Evolutionary conservation across 35 echinoderm and acorn worm genomes (phyloP).

Genomic region (Eucidaris tribuloides): DNA sequence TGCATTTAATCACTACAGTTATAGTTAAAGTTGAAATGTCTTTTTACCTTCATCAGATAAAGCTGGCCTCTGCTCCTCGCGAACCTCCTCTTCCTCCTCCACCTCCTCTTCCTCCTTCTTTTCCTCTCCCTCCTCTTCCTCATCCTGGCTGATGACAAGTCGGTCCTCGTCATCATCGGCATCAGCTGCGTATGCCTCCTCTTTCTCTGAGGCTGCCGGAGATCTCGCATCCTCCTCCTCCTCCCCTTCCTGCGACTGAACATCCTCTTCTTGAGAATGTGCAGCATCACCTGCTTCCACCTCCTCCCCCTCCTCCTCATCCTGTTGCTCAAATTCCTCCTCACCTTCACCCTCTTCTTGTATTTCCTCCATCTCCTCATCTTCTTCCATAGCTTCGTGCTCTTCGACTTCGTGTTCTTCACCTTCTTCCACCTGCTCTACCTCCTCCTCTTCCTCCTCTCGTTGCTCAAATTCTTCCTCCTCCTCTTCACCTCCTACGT

Average conservation of each 20-base stretch:
- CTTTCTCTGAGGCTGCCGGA: neutral
- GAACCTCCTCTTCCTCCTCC: neutral
- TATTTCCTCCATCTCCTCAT: no score
- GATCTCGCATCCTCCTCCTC: neutral
- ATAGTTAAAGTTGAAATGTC: no score
- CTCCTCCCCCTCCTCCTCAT: conserved; percentile 12
- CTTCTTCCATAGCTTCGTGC: no score
- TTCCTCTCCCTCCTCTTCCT: conserved; percentile 18
- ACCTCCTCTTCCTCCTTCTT: neutral
- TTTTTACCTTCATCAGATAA: neutral
- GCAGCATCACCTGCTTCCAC: neutral
- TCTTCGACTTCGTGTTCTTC: no score
- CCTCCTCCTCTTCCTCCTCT: neutral
- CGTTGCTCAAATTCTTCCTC: neutral
- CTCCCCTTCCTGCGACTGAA: neutral
- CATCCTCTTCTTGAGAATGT: neutral
- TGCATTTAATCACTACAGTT: no score
- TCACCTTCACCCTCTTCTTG: neutral
- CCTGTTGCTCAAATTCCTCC: neutral
- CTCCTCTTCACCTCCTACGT: conserved; percentile 1
- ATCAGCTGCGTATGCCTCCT: neutral
- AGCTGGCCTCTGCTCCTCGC: neutral
- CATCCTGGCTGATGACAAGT: conserved; percentile 14
- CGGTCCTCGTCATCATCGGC: neutral
- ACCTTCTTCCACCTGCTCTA: no score